A percentile compares a stretch with the other conserved stretches of the same genome.
These are phyloP conservation scores for Uloborus diversus DNA, from an alignment of 1,140 invertebrate genomes.

Conservation along the genomic window DNA sequence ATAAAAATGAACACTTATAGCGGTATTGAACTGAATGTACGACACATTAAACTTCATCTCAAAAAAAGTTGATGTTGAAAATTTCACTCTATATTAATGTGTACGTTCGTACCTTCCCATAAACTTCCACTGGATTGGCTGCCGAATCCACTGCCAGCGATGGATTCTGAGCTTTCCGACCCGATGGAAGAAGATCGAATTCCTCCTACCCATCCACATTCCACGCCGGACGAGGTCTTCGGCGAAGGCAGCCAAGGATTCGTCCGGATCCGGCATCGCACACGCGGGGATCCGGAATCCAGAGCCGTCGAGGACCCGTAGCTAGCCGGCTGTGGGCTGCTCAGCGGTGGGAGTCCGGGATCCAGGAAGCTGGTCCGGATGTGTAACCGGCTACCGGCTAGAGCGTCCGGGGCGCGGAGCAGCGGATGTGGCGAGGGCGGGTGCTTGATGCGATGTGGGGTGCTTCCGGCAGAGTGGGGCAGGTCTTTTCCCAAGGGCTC, in stretches of 20 bases:
- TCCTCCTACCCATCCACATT: neutral
- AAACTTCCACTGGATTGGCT: constrained; percentile 48
- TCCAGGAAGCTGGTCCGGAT: constrained; percentile 47
- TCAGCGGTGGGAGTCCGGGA: neutral
- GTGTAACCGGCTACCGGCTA: constrained; percentile 2
- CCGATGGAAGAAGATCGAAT: constrained; percentile 27
- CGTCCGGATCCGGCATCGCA: constrained; percentile 34
- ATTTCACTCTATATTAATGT: no score
- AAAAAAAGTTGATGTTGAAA: no score
- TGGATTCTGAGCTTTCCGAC: constrained; percentile 48
- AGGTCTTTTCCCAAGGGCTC: constrained; percentile 39
- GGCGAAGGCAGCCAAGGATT: constrained; percentile 54
- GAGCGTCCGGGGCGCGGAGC: constrained; percentile 16
- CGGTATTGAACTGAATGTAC: no score
- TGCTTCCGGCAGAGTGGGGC: constrained; percentile 30
- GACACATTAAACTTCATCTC: no score
- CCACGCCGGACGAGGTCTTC: constrained; percentile 8
- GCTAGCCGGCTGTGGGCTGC: neutral
- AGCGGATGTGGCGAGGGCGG: constrained; percentile 29
- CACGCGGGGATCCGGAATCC: constrained; percentile 37
- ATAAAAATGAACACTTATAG: no score
- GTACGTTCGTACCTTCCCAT: constrained; percentile 50
- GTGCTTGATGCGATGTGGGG: constrained; percentile 26
- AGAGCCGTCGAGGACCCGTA: constrained; percentile 22
- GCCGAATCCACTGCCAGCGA: constrained; percentile 44